Conservation (phyloP, 2,113 vertebrate genomes). For the Albula goreensis region DNA sequence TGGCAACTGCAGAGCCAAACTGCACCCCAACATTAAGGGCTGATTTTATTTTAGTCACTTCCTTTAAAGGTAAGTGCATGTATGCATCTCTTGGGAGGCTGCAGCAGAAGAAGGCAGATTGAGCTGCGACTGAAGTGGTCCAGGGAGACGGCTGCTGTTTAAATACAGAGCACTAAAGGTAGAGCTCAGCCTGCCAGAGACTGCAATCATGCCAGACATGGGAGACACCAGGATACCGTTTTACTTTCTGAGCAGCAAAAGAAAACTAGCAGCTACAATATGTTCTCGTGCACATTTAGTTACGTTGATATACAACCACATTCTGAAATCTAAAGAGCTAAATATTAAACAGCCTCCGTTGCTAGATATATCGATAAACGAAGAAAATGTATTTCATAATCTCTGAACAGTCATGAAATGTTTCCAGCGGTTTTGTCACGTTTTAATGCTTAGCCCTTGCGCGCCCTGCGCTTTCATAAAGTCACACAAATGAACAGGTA, state of each 20-base stretch:
- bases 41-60: slow-evolving; percentile 16
- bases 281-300: background rate
- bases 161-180: background rate
- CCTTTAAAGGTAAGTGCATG: slow-evolving; percentile 2
- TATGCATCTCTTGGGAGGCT: background rate
- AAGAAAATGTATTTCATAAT: too few species aligned
- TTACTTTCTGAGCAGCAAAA: background rate
- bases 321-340: background rate
- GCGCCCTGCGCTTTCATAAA: background rate
- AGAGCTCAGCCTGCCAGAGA: background rate
- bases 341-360: background rate
- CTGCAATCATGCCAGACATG: background rate
- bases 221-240: background rate
- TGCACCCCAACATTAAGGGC: slow-evolving; percentile 18
- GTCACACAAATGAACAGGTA: background rate
- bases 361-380: background rate
- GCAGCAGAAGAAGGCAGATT: background rate
- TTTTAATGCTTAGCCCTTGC: background rate
- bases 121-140: background rate
- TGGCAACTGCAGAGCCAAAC: slow-evolving; percentile 20
- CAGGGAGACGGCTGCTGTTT: background rate
- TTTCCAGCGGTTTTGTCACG: background rate
- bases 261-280: background rate
- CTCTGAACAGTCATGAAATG: too few species aligned
- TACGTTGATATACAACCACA: background rate